Conservation (phyloP, 2,797 vertebrate species). For the Molothrus aeneus region DNA sequence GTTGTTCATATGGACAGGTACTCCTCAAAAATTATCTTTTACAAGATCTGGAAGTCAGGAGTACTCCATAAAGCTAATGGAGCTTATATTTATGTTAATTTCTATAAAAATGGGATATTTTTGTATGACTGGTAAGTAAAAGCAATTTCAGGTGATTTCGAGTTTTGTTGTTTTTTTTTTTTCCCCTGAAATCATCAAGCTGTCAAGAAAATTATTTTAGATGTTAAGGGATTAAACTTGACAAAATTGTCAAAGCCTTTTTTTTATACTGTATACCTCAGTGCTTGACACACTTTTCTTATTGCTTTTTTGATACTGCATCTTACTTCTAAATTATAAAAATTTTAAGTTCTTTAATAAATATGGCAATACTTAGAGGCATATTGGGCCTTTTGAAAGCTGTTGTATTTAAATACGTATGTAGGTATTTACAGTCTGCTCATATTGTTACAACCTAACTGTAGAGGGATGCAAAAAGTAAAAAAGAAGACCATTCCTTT, state of each 20-base stretch:
- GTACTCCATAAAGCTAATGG: neutral
- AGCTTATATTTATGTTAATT: neutral
- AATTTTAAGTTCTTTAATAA: neutral
- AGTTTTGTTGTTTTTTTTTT: neutral
- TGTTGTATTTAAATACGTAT: neutral
- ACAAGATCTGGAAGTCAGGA: neutral
- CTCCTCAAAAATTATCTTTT: neutral
- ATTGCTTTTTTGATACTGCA: neutral
- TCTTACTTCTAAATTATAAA: neutral
- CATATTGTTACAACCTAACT: accelerated
- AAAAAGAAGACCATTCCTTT: neutral
- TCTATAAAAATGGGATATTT: neutral
- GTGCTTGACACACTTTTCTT: neutral
- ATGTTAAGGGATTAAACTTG: neutral
- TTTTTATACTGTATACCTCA: neutral
- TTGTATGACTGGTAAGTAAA: neutral
- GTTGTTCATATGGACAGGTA: neutral
- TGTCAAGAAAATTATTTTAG: neutral
- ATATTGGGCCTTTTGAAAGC: neutral
- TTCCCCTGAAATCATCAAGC: neutral
- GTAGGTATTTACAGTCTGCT: neutral
- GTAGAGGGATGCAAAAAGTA: neutral
- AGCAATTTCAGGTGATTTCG: neutral
- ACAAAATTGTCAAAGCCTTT: neutral
- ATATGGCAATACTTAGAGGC: neutral